A percentile compares a stretch with the other conserved stretches of the same genome.
Conservation (phyloP, 2,113 vertebrate genomes). For the Oncorhynchus tshawytscha region DNA sequence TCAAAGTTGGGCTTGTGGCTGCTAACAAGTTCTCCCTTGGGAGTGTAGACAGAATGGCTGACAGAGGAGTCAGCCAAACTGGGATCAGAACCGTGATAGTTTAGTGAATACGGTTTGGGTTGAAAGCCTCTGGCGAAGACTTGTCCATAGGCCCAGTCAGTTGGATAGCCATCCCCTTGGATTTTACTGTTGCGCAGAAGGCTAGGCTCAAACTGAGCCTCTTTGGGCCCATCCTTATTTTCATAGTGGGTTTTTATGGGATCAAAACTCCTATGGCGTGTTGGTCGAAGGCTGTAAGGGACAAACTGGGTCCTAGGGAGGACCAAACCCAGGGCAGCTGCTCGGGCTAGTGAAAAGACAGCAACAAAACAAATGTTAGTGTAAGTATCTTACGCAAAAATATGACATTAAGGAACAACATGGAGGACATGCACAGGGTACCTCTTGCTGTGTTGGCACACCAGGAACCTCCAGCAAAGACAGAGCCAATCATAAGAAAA, state of each 20-base stretch:
- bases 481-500: slow-evolving; percentile 33
- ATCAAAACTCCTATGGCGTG: background rate
- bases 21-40: slow-evolving; percentile 18
- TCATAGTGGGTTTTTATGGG: background rate
- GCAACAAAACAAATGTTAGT: background rate
- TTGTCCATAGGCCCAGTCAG: background rate
- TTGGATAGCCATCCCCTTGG: background rate
- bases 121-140: slow-evolving; percentile 1
- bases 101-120: slow-evolving; percentile 2
- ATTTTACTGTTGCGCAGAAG: background rate
- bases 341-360: slow-evolving; percentile 33
- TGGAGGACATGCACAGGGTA: slow-evolving; percentile 25
- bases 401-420: background rate
- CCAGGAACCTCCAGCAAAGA: slow-evolving; percentile 58
- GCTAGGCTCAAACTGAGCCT: background rate
- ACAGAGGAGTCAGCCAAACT: background rate
- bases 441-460: slow-evolving; percentile 61
- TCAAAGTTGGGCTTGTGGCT: slow-evolving; percentile 32
- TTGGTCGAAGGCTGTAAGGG: slow-evolving; percentile 18
- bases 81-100: background rate
- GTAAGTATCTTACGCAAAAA: no score
- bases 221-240: background rate
- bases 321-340: slow-evolving; percentile 52
- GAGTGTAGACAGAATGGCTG: slow-evolving; percentile 11
- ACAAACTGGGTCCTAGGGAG: slow-evolving; percentile 45